Percentiles rank a stretch among this genome's conserved stretches.
phyloP scores from a whole-genome alignment of 2,888 invertebrate species.

The Alloplasta piceator region DNA sequence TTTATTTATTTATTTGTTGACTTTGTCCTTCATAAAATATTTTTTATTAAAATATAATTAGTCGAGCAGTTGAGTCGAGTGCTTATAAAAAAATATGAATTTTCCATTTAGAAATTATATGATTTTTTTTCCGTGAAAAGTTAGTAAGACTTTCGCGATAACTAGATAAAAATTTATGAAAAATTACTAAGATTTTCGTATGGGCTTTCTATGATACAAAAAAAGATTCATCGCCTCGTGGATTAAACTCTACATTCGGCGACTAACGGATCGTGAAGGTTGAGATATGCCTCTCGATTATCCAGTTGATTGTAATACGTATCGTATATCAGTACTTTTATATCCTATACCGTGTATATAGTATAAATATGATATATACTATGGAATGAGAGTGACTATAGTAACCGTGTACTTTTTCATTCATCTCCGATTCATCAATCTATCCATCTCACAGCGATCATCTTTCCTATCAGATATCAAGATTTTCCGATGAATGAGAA shows the following conservation, averaged over 20 bases:
- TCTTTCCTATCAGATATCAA: background rate
- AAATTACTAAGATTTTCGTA: too few relatives aligned
- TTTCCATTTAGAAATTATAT: too few relatives aligned
- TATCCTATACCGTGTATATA: background rate
- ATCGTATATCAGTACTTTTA: constrained; percentile 27
- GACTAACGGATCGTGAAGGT: background rate
- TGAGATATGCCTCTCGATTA: constrained; percentile 26
- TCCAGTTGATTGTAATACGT: constrained; percentile 7
- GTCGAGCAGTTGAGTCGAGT: background rate
- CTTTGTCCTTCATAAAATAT: too few relatives aligned
- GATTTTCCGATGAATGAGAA: background rate
- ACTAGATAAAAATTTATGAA: too few relatives aligned
- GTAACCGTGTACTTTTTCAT: background rate
- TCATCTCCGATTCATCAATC: constrained; percentile 36
- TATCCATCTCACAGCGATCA: background rate
- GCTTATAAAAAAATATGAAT: background rate
- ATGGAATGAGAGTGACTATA: background rate
- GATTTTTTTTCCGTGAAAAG: too few relatives aligned
- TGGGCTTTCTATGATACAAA: too few relatives aligned
- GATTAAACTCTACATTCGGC: too few relatives aligned
- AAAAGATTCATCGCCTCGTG: too few relatives aligned
- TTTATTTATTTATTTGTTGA: too few relatives aligned
- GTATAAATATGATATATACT: background rate
- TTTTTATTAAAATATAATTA: too few relatives aligned
- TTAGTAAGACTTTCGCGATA: too few relatives aligned